A percentile compares a stretch with the other conserved stretches of the same genome.
Conservation (phyloP, 1,140 invertebrate genomes). For the Trichoplusia ni region DNA sequence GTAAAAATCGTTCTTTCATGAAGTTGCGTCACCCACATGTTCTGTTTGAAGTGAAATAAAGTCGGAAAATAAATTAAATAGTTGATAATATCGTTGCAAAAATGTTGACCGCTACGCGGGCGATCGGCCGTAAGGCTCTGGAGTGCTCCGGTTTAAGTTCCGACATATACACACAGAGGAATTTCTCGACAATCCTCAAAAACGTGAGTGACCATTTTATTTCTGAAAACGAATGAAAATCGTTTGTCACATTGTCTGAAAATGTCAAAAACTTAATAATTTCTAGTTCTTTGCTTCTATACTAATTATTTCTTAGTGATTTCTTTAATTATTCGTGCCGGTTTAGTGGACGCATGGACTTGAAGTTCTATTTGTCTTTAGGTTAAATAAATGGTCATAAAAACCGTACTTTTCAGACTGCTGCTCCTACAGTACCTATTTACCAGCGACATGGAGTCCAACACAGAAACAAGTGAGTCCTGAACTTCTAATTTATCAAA, state of each 20-base stretch:
- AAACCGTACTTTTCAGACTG: conserved; percentile 71
- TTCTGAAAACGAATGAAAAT: conserved; percentile 69
- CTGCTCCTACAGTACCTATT: conserved; percentile 73
- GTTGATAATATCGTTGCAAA: conserved; percentile 66
- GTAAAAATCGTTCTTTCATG: conserved; percentile 67
- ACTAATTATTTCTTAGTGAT: background rate
- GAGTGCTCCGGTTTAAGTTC: conserved; percentile 82
- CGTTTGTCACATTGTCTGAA: conserved; percentile 50
- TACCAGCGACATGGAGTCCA: conserved; percentile 79
- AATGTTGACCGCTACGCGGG: conserved; percentile 87
- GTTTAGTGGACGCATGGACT: conserved; percentile 40
- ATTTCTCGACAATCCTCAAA: conserved; percentile 86
- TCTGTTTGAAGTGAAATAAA: conserved; percentile 64
- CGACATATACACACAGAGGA: conserved; percentile 82
- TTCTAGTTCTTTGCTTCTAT: background rate
- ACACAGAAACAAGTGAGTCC: conserved; percentile 74
- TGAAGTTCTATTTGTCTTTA: conserved; percentile 20
- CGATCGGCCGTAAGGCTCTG: conserved; percentile 83
- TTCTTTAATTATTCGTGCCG: conserved; percentile 17
- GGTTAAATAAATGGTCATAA: conserved; percentile 24
- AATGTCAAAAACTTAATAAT: conserved; percentile 35
- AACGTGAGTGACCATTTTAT: conserved; percentile 84
- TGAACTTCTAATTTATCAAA: background rate
- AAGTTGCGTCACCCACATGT: conserved; percentile 81
- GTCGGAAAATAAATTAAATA: conserved; percentile 57